Evolutionary conservation across 2,113 vertebrate species (phyloP), one percentile per base, ranked within the genome.

Genomic region (Leucoraja erinaceus): DNA sequence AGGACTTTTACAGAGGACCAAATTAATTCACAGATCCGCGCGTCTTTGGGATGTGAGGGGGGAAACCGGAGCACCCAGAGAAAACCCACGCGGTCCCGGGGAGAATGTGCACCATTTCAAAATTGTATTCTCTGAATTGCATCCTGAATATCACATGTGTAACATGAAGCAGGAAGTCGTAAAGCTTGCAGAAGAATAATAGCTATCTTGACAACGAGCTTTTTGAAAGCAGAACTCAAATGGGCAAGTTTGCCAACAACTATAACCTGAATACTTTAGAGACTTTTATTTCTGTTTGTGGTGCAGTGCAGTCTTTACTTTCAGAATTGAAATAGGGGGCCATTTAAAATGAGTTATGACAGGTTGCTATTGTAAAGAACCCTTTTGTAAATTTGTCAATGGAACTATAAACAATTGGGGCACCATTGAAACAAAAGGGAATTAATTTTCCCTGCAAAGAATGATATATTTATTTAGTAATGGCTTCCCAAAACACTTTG

Each of bases 241-340:
- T 47, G 33, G 22, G n/a, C 66, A 47, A 25, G 18, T 47, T 9
- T 70, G 33, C 31, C 61, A 33, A 20, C 66, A 25, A 33, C 33
- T 72, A 25, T 47, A 25, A 90, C 31, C 86, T 90, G 61, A 90
- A 70, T 20, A 90, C 18, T 91, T 70, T 91, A 68, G 56, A n/a
- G 28, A 61, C 10, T 86, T n/a, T n/a, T 61, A 22, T 14, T n/a
- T 63, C n/a, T 86, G 38, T 81, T 77, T 76, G 78, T 81, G 22
- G 38, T 54, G 18, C 20, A 54, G 18, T n/a, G 83, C 56, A 61
- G n/a, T 61, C 56, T 31, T 84, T 84, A 22, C 22, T 4, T 1
- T 5, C 59, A 61, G 16, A 61, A 28, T 63, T 86, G 83, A 84
- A n/a, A 61, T 61, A 61, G 56, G 28, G 56, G 63, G 22, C 83